Conservation (phyloP, 2,113 vertebrate genomes). For the Chaetodon trifascialis region DNA sequence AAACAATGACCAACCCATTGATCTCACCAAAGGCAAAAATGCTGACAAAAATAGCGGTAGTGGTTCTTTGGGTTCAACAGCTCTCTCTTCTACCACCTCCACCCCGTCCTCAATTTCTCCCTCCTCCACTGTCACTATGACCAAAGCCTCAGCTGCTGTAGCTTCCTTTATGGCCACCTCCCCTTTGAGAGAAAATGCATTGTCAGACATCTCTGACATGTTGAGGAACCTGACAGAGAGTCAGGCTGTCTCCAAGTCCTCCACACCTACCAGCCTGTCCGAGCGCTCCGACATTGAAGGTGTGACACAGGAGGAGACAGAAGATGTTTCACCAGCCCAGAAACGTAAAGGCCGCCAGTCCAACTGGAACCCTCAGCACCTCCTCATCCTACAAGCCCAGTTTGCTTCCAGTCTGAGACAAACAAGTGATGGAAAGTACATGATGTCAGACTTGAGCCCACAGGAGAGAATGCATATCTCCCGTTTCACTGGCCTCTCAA, state of each 20-base stretch:
- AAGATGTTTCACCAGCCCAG: constrained; percentile 95
- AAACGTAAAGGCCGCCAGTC: constrained; percentile 99
- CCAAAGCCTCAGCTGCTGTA: constrained; percentile 94
- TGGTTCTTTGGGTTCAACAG: constrained; percentile 91
- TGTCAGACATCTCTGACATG: constrained; percentile 99
- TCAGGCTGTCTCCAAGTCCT: constrained; percentile 94
- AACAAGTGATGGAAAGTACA: constrained; percentile 95
- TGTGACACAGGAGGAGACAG: constrained; percentile 92
- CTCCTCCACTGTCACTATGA: constrained; percentile 91
- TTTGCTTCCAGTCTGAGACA: constrained; percentile 97
- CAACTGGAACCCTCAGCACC: constrained; percentile 99
- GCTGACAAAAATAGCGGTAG: constrained; percentile 86
- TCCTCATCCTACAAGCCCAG: constrained; percentile 98
- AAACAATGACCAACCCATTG: constrained; percentile 96
- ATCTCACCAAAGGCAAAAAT: constrained; percentile 98
- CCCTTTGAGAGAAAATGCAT: constrained; percentile 96
- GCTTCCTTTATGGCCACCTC: constrained; percentile 97
- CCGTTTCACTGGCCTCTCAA: constrained; percentile 97
- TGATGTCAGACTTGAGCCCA: constrained; percentile 99
- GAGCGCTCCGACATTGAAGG: constrained; percentile 96
- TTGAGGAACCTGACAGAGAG: constrained; percentile 98
- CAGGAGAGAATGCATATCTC: constrained; percentile 99
- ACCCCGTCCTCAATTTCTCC: constrained; percentile 93
- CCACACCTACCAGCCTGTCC: constrained; percentile 96
- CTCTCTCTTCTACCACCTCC: constrained; percentile 92